Base-by-base conservation (phyloP, 2,797 vertebrate genomes). In the Tiaroga cobitis region DNA sequence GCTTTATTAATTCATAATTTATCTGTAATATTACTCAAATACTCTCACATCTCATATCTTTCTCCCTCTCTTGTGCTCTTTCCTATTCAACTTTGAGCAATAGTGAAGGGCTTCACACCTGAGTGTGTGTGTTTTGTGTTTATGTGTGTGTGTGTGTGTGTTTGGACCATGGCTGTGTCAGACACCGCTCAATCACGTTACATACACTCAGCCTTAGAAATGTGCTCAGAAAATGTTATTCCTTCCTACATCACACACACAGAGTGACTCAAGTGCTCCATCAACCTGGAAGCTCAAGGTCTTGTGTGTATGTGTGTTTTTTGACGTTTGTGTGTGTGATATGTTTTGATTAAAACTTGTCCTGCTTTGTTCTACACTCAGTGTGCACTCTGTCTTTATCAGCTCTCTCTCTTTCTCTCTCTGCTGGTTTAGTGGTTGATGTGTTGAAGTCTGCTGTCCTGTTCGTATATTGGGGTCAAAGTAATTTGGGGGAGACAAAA, bases 331-430 rank as follows among this genome's bases (percentile, higher is more conserved):
- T 85, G 78, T 86, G 73, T 91, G 68, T 43, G 67, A 85, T 85
- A 92, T 92, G 91, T 89, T 92, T 94, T 95, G 93, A 94, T 95
- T 93, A 94, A 95, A 94, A 94, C 93, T 92, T 92, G 92, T 91
- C 92, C 89, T 41, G 90, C 90, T 90, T 89, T 90, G 90, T 93
- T 90, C 92, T 92, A 88, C 88, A 91, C 88, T 54, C 85, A 59
- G 86, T 76, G 41, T 76, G 65, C 63, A 59, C 77, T 80, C 68
- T 73, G 69, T 85, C 83, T 85, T 80, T 49, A 85, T 85, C 83
- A 80, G 29, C 73, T 29, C 37, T 81, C 24, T 49, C 83, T 59
- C 39, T 56, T 37, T 43, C 63, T 68, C 13, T n/a, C 49, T 51
- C 43, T 54, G 63, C 59, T 68, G 51, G 43, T 84, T 69, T 77